Base-by-base conservation (phyloP, 2,888 invertebrate species). In the Acleris cristana region DNA sequence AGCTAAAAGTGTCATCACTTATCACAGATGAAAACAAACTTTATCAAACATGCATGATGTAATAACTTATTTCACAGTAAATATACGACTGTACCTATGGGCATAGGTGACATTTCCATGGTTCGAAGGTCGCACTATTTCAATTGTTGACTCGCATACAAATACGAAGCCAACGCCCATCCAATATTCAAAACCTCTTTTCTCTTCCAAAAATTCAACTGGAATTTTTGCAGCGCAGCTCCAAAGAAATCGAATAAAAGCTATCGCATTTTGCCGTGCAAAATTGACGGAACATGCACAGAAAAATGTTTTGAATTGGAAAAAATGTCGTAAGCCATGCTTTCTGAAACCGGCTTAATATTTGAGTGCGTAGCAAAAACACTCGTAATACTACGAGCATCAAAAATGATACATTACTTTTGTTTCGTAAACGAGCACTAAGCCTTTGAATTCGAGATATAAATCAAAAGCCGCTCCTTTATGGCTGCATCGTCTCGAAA, bases 381-480 rank as follows among this genome's bases (percentile, higher is more conserved):
- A 26, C 48, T 18, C 53, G 12, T 48, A 4, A 21, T 45, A 2
- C 18, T 40, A 18, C 40, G 51, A 56, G 52, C 45, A 65, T 44
- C 44, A 56, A 45, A 49, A 44, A 57, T 57, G 44, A 62, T 56
- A 56, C 57, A 56, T 61, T 44, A 34, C 61, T 18, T n/a, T 14
- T 45, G 56, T 66, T 62, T 52, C 61, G 51, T 57, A 61, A 62
- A 57, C 40, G 54, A 54, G 45, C 44, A 57, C 61, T 66, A 53
- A 62, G 61, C 60, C 56, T 30, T 56, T 56, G 51, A 56, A 66
- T 66, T 57, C 52, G 56, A 30, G 57, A 45, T 40, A 66, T 66
- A 66, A 62, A 61, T 66, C 66, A 66, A 57, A 62, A 66, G 51
- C 55, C 61, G 56, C 55, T 60, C 55, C 65, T 71, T 71, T 69